Evolutionary conservation across 2,113 vertebrate species (phyloP).

Genomic region (Verasper variegatus): DNA sequence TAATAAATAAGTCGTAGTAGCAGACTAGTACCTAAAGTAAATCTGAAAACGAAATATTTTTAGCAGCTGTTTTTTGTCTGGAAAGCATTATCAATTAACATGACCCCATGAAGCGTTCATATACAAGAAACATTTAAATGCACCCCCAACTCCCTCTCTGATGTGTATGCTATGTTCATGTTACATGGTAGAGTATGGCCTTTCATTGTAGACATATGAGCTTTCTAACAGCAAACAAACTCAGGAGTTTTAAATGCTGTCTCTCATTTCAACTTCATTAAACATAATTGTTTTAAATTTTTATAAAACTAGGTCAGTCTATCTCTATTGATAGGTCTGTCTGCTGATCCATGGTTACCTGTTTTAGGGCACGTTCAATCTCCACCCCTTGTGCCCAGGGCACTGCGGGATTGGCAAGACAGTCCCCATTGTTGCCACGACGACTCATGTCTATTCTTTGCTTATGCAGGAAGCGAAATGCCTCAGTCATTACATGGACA

Average conservation of each 20-base stretch:
- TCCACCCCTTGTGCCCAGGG: slow-evolving; percentile 97
- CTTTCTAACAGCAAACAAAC: neutral
- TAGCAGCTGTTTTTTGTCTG: too few species aligned
- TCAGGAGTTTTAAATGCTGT: neutral
- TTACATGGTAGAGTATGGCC: too few species aligned
- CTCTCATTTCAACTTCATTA: too few species aligned
- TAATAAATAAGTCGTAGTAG: too few species aligned
- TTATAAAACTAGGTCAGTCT: neutral
- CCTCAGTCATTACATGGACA: slow-evolving; percentile 97
- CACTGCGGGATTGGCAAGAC: slow-evolving; percentile 95
- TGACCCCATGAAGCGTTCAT: too few species aligned
- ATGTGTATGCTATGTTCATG: too few species aligned
- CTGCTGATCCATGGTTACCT: slow-evolving; percentile 79
- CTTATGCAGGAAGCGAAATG: slow-evolving; percentile 95
- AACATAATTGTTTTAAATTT: neutral
- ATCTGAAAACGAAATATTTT: too few species aligned
- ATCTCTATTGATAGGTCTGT: neutral
- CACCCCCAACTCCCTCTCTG: too few species aligned
- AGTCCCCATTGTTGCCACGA: slow-evolving; percentile 95
- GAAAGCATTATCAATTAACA: too few species aligned
- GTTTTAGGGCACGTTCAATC: slow-evolving; percentile 96
- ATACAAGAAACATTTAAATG: too few species aligned
- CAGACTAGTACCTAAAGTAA: too few species aligned
- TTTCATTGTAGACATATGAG: too few species aligned
- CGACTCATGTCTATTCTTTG: slow-evolving; percentile 96